phyloP scores from a whole-genome alignment of 2,888 invertebrate species.

The Watsonalla cultraria region DNA sequence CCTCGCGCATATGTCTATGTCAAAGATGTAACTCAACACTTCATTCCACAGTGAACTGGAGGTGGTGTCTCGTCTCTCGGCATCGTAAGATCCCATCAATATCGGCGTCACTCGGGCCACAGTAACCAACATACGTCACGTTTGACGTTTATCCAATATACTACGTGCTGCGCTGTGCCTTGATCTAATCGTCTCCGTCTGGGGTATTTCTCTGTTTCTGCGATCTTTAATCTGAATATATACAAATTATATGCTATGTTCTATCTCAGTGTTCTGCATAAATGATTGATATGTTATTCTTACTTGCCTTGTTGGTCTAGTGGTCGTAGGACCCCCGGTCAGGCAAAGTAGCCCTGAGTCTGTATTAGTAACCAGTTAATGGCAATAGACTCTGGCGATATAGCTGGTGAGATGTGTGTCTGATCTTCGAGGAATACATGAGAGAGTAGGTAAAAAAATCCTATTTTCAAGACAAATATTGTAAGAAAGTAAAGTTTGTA shows the following conservation, averaged over 20 bases:
- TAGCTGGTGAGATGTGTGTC: too few species aligned
- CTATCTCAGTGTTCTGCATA: too few species aligned
- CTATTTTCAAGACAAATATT: too few species aligned
- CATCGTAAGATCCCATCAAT: slow-evolving; percentile 3
- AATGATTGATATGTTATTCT: too few species aligned
- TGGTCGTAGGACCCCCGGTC: too few species aligned
- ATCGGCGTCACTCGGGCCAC: slow-evolving; percentile 20
- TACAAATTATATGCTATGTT: slow-evolving; percentile 10
- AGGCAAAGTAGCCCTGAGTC: too few species aligned
- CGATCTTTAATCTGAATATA: slow-evolving; percentile 34
- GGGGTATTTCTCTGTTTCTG: slow-evolving; percentile 34
- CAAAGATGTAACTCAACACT: background rate
- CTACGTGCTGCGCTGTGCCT: slow-evolving; percentile 53
- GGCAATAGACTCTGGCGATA: too few species aligned
- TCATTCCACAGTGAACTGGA: background rate
- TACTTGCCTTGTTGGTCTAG: too few species aligned
- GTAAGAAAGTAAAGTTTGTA: too few species aligned
- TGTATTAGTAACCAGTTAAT: too few species aligned
- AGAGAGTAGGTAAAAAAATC: too few species aligned
- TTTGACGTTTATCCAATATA: slow-evolving; percentile 73
- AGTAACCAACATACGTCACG: slow-evolving; percentile 59
- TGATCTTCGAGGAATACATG: too few species aligned
- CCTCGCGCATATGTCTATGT: background rate
- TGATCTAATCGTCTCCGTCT: slow-evolving; percentile 56
- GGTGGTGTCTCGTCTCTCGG: background rate